Percentiles rank a stretch among this genome's conserved stretches.
Conservation (phyloP, 1,140 invertebrate species). For the Trachymyrmex septentrionalis region DNA sequence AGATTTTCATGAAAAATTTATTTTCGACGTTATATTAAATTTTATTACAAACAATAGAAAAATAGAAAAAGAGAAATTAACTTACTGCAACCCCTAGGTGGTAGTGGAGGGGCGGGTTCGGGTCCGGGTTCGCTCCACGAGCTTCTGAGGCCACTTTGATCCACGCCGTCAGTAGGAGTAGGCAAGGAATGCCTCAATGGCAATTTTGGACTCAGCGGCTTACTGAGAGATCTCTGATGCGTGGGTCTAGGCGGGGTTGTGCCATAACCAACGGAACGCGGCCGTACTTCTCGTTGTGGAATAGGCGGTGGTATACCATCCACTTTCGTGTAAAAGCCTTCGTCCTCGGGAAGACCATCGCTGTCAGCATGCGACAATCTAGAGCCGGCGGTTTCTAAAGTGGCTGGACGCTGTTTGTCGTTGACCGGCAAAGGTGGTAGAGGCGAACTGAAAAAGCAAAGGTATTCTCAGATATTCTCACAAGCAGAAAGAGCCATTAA, state of each 20-base stretch:
- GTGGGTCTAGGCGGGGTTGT: constrained; percentile 87
- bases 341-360: constrained; percentile 81
- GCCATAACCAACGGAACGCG: constrained; percentile 87
- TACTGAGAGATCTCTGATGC: constrained; percentile 88
- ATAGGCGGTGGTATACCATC: constrained; percentile 87
- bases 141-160: constrained; percentile 85
- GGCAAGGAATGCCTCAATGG: constrained; percentile 87
- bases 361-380: constrained; percentile 81
- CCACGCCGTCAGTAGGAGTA: constrained; percentile 83
- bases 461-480: not conserved
- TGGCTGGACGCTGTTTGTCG: constrained; percentile 86
- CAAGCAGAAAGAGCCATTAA: not conserved
- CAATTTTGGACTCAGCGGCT: constrained; percentile 88
- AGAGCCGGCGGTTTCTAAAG: constrained; percentile 79
- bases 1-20: not conserved
- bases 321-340: constrained; percentile 83
- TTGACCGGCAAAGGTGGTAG: constrained; percentile 90
- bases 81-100: constrained; percentile 88
- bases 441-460: constrained; percentile 87
- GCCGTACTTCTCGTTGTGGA: constrained; percentile 87
- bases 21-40: not conserved
- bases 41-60: not conserved
- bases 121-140: constrained; percentile 88
- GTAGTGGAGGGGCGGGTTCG: constrained; percentile 88
- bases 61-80: constrained; percentile 55